These are phyloP conservation scores for Todiramphus saurophagus DNA, from an alignment of 2,113 vertebrate genomes.

Conservation along the genomic window DNA sequence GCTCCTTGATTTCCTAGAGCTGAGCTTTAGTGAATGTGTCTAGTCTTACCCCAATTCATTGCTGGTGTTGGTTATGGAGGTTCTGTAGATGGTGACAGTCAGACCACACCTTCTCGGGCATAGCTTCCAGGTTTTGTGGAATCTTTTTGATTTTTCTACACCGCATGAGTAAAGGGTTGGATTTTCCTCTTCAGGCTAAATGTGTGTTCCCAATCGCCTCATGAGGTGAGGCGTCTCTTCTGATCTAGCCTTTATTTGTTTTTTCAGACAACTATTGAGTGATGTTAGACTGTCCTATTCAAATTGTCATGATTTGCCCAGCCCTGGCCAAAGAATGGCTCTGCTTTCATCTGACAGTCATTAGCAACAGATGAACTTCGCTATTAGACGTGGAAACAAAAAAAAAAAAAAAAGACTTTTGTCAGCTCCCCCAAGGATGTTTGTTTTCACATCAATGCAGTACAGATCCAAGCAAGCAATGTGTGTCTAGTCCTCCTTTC, in stretches of 20 bases:
- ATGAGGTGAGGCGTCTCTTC: background rate
- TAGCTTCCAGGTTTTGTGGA: background rate
- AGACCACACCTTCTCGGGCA: background rate
- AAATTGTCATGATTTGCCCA: background rate
- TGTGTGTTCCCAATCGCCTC: fast-evolving
- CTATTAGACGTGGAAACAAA: background rate
- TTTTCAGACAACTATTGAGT: background rate
- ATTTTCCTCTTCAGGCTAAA: background rate
- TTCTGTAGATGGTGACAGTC: background rate
- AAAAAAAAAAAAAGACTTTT: background rate
- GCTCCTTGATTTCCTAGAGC: background rate
- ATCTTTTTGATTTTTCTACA: background rate
- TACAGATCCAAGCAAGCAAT: background rate
- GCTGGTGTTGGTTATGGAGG: background rate
- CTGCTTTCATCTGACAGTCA: background rate
- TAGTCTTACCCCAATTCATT: background rate
- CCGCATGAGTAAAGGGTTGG: background rate
- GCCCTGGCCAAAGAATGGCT: background rate
- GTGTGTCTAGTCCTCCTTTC: background rate
- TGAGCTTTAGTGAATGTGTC: background rate
- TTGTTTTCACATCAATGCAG: background rate
- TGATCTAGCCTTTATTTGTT: background rate
- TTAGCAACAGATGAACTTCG: background rate
- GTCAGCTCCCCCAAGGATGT: background rate
- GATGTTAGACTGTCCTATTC: background rate